Percentiles rank a stretch among this genome's conserved stretches.
Conservation (phyloP, 2,113 vertebrate genomes). For the Taurulus bubalis region DNA sequence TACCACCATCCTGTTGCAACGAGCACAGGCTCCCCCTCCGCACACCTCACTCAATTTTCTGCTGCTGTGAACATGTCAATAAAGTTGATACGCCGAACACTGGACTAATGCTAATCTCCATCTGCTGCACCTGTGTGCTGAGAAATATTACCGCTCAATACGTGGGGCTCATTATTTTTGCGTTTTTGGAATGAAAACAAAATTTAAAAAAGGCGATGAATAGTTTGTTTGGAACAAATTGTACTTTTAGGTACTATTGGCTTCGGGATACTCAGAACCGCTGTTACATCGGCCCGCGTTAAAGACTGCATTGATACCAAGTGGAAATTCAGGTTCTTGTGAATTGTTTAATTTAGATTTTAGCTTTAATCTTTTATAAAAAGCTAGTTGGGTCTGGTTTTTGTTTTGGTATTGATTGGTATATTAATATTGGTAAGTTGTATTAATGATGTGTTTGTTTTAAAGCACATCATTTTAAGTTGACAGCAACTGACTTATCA, state of each 20-base stretch:
- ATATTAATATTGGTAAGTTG: neutral
- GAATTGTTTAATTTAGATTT: neutral
- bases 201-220: neutral
- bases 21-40: slow-evolving; percentile 28
- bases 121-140: slow-evolving; percentile 39
- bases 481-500: neutral
- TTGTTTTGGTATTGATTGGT: neutral
- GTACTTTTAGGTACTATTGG: neutral
- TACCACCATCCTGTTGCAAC: slow-evolving; percentile 60
- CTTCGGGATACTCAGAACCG: neutral
- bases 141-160: slow-evolving; percentile 50
- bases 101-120: slow-evolving; percentile 64
- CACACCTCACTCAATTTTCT: slow-evolving; percentile 80
- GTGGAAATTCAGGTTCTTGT: neutral
- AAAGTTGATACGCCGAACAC: slow-evolving; percentile 73
- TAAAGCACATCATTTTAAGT: neutral
- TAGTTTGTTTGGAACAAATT: neutral
- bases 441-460: neutral
- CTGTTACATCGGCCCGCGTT: neutral
- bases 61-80: slow-evolving; percentile 79
- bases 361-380: no score
- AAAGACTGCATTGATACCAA: neutral
- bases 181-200: neutral
- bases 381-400: neutral
- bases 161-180: slow-evolving; percentile 22